phyloP scores from a whole-genome alignment of 2,888 invertebrate species.

The Metallyticus violacea region DNA sequence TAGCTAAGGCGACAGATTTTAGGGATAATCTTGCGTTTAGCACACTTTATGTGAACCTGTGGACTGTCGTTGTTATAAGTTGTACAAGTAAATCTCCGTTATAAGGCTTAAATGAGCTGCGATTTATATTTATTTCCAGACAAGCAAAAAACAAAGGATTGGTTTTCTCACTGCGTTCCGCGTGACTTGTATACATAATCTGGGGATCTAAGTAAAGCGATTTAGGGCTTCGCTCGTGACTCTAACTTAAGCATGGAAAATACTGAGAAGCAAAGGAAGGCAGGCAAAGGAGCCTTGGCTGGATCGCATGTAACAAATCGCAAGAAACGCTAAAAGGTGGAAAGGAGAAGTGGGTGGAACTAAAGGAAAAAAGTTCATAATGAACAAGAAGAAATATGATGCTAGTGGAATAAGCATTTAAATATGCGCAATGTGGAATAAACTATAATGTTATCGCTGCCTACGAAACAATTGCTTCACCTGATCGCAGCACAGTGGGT shows the following conservation, averaged over 20 bases:
- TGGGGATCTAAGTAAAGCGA: slow-evolving; percentile 5
- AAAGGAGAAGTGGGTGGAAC: neutral
- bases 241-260: neutral
- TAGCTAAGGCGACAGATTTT: too few relatives aligned
- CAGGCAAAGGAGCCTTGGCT: neutral
- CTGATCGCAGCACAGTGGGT: too few relatives aligned
- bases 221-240: neutral
- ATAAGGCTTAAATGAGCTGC: neutral
- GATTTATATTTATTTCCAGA: neutral
- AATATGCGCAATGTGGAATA: neutral
- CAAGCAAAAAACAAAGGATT: neutral
- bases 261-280: neutral
- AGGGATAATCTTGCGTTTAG: too few relatives aligned
- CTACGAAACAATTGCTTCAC: too few relatives aligned
- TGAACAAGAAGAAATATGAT: neutral
- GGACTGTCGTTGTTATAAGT: neutral
- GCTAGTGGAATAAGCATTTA: neutral
- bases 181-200: neutral
- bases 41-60: too few relatives aligned
- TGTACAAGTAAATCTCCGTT: neutral
- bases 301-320: neutral
- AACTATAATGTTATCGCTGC: neutral
- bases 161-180: neutral
- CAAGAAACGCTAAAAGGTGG: too few relatives aligned
- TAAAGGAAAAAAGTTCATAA: neutral